These are phyloP conservation scores for Cheilosia grossa DNA, from an alignment of 2,888 invertebrate species.

Conservation along the genomic window DNA sequence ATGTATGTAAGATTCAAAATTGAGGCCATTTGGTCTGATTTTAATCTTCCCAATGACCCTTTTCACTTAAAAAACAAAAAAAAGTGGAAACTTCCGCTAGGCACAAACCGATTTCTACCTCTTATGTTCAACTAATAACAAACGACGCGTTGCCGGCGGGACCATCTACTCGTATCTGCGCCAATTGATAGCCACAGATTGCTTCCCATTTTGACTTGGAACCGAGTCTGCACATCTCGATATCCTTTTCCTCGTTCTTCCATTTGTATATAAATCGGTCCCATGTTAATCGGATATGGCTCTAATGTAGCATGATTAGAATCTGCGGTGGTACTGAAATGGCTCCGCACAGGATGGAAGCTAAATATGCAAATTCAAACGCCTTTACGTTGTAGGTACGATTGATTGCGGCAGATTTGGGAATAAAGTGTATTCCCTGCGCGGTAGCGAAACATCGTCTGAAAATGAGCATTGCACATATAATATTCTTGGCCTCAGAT, in stretches of 20 bases:
- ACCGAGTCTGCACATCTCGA: constrained; percentile 5
- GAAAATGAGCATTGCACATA: not conserved
- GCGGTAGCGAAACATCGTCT: not conserved
- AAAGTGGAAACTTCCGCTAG: no score
- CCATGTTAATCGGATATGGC: constrained; percentile 48
- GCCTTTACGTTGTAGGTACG: constrained; percentile 4
- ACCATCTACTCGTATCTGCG: constrained; percentile 18
- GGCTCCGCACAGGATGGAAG: constrained; percentile 3
- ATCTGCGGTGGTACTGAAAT: constrained; percentile 34
- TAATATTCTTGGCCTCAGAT: not conserved
- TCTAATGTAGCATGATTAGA: constrained; percentile 36
- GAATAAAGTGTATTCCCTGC: constrained; percentile 13
- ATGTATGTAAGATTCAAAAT: no score
- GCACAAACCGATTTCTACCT: no score
- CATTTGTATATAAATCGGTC: constrained; percentile 30
- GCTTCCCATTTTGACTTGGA: constrained; percentile 33
- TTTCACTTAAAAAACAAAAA: no score
- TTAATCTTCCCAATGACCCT: no score
- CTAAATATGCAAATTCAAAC: constrained; percentile 21
- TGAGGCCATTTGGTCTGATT: no score
- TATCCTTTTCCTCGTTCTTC: not conserved
- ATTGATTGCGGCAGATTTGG: constrained; percentile 37
- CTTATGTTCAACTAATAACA: constrained; percentile 26
- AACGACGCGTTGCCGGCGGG: not conserved
- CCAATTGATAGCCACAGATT: constrained; percentile 45